Base-by-base conservation (phyloP, 2,888 invertebrate species). In the Thyatira batis region DNA sequence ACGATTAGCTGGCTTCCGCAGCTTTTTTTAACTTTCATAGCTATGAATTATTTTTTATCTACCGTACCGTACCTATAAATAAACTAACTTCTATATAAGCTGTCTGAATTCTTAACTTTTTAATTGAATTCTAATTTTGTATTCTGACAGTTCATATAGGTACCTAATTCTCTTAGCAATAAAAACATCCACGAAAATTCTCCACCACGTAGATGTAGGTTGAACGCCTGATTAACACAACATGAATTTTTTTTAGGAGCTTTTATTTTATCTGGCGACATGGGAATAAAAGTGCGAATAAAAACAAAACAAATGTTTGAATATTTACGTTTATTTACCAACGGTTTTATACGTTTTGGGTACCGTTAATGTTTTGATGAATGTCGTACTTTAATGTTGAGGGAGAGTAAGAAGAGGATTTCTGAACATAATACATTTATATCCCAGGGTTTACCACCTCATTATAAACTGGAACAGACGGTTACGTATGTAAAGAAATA, bases 241-340 rank as follows among this genome's bases (percentile, higher is more conserved):
- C 46, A 27, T 46, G 21, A 46, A 27, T 27, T 9, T 20, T 45
- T 27, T 9, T 27, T 27, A 10, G 46, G 46, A 25, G 46, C 27
- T 46, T 46, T 46, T 46, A 46, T 46, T 45, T 46, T 27, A 17
- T 33, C 27, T 8, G 25, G 46, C 25, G 46, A 46, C 46, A 17
- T 13, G 46, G 46, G 46, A 46, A 46, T 46, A 17, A 45, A 46
- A n/a, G 27, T 17, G 46, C 11, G 8, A 17, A 33, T 30, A 2
- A 13, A 25, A 46, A 45, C 13, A 45, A 20, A 25, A 46, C 27
- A 46, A 27, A 46, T 27, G 20, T 27, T 46, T 10, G 27, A 27
- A 21, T 46, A 27, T 46, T 17, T 27, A 46, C 9, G 17, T 27
- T 46, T 46, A 46, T 46, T 46, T 46, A 46, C 46, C 27, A 9